Base-by-base conservation (phyloP, 2,888 invertebrate genomes). In the Petrolisthes manimaculis region DNA sequence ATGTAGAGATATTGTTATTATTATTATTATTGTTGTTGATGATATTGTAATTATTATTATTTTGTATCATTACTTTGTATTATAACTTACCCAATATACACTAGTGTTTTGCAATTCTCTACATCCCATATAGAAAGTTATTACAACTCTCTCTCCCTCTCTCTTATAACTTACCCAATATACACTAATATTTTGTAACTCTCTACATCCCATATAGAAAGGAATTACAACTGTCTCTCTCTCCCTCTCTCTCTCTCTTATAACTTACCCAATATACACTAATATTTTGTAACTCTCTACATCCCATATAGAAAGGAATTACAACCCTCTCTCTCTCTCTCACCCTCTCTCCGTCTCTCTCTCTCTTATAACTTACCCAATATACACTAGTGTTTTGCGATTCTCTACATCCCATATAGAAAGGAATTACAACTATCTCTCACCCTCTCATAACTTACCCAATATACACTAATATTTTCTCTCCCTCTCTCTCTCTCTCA, bases 351-450 rank as follows among this genome's bases (percentile, higher is more conserved):
- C 67, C 6, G 12, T n/a, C 6, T 6, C n/a, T 74, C 21, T 24
- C 21, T 5, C 51, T 78, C 3, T 12, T n/a, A 81, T 24, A 51
- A 91, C 93, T 93, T 93, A 97, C 97, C 97, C 98, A 98, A 93
- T 97, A 98, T 0, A 98, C 97, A 71, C 97, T 96, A 51, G 96
- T 96, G 89, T 97, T 96, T 92, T 98, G 97, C 78, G 97, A 96
- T 85, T 97, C 97, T 89, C 97, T 95, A 92, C 97, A 97, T 67
- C 98, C 98, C 97, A 99, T 98, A 93, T 98, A 99, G 94, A 99
- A 99, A 0, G 99, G 99, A 93, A 98, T 99, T 86, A 99, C 99
- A n/a, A n/a, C n/a, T n/a, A n/a, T n/a, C n/a, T n/a, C n/a, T n/a
- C n/a, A n/a, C n/a, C n/a, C n/a, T n/a, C n/a, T n/a, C n/a, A n/a